Evolutionary conservation across 1,140 invertebrate species (phyloP).

Genomic region (Calliopsis andreniformis): DNA sequence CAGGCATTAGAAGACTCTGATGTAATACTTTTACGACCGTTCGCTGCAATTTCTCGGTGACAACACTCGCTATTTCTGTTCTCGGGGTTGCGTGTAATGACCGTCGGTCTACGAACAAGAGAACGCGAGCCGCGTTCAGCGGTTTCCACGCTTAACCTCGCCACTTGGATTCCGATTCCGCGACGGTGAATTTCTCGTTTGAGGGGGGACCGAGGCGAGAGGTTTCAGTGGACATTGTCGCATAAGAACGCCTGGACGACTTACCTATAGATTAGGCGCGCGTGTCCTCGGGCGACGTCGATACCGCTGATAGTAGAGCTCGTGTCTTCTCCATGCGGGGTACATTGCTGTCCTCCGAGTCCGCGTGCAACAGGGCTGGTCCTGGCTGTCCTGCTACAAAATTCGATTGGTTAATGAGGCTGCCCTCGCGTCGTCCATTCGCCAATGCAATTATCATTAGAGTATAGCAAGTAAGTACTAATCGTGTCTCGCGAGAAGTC

Average conservation of each 20-base stretch:
- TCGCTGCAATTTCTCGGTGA: constrained; percentile 63
- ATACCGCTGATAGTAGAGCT: constrained; percentile 64
- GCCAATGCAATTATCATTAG: too few relatives aligned
- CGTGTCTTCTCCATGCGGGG: constrained; percentile 64
- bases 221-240: constrained; percentile 47
- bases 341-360: constrained; percentile 59
- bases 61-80: constrained; percentile 61
- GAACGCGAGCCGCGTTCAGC: too few relatives aligned
- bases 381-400: constrained; percentile 19
- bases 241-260: constrained; percentile 30
- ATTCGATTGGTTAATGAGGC: neutral
- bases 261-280: constrained; percentile 71
- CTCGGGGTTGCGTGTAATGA: constrained; percentile 42
- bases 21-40: constrained; percentile 65
- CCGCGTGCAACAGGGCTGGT: constrained; percentile 40
- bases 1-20: constrained; percentile 47
- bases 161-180: too few relatives aligned
- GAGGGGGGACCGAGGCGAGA: constrained; percentile 42
- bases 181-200: constrained; percentile 40
- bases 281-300: constrained; percentile 65
- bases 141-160: too few relatives aligned
- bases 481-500: too few relatives aligned
- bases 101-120: constrained; percentile 26
- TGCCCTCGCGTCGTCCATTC: too few relatives aligned
- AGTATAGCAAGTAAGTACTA: too few relatives aligned